Evolutionary conservation across 2,888 invertebrate genomes (phyloP).

Genomic region (Pristionchus japonicus): DNA sequence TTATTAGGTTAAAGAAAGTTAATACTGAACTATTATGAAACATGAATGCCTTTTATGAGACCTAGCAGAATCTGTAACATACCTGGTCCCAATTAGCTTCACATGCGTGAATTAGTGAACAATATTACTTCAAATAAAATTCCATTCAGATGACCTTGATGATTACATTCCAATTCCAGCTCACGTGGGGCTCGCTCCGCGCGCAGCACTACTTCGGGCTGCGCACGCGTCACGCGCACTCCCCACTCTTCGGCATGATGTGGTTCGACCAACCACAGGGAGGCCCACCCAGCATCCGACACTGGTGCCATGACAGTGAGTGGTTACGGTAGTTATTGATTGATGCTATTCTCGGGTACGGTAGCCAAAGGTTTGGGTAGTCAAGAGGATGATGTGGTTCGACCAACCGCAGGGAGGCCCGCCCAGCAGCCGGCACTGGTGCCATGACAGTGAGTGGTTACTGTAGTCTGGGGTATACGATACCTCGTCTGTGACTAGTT

Average conservation of each 20-base stretch:
- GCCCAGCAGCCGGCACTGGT: slow-evolving; percentile 84
- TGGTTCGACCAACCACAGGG: slow-evolving; percentile 86
- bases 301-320: slow-evolving; percentile 88
- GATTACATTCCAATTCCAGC: no score
- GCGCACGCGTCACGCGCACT: slow-evolving; percentile 89
- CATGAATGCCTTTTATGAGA: no score
- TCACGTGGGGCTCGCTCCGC: slow-evolving; percentile 90
- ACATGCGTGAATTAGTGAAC: no score
- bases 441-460: slow-evolving; percentile 82
- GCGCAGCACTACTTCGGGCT: slow-evolving; percentile 90
- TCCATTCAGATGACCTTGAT: no score
- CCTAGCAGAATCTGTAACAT: no score
- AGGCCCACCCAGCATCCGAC: slow-evolving; percentile 77
- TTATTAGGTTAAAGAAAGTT: no score
- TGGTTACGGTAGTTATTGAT: background rate
- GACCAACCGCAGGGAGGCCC: slow-evolving; percentile 78
- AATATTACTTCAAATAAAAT: no score
- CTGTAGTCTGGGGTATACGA: background rate
- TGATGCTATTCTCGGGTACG: no score
- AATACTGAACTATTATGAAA: no score
- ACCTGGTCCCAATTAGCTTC: no score
- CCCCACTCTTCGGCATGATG: slow-evolving; percentile 93
- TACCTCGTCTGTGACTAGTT: no score
- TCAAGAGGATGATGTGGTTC: slow-evolving; percentile 94
- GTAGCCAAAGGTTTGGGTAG: background rate